A percentile compares a stretch with the other conserved stretches of the same genome.
phyloP scores from a whole-genome alignment of 2,113 vertebrate species.

The Egretta garzetta region DNA sequence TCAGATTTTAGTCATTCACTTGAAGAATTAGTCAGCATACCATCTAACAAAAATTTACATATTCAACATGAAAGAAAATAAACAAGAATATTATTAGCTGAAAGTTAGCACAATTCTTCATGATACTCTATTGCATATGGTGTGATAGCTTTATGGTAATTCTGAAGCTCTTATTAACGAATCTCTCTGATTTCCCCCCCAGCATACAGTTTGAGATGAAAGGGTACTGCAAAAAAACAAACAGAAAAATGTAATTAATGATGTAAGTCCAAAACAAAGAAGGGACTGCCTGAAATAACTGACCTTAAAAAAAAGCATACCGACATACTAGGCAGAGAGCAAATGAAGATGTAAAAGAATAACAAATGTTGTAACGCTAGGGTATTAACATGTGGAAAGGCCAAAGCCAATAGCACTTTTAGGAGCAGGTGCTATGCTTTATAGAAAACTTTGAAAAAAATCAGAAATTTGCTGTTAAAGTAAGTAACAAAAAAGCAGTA shows the following conservation, averaged over 20 bases:
- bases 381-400: neutral
- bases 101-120: neutral
- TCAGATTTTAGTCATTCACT: neutral
- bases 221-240: neutral
- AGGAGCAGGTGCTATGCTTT: neutral
- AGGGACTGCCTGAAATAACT: neutral
- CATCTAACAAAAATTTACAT: neutral
- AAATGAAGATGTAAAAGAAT: neutral
- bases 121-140: neutral
- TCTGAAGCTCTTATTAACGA: neutral
- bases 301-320: neutral
- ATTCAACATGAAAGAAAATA: neutral
- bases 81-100: neutral
- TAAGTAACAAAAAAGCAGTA: neutral
- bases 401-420: neutral
- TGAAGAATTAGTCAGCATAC: neutral
- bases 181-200: no score
- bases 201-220: neutral
- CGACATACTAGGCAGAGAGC: neutral
- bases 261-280: neutral
- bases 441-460: neutral
- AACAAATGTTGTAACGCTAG: neutral
- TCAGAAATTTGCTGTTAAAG: neutral
- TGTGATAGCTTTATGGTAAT: neutral
- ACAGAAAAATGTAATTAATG: neutral